phyloP scores from a whole-genome alignment of 2,888 invertebrate genomes.

The Apodemia zela region DNA sequence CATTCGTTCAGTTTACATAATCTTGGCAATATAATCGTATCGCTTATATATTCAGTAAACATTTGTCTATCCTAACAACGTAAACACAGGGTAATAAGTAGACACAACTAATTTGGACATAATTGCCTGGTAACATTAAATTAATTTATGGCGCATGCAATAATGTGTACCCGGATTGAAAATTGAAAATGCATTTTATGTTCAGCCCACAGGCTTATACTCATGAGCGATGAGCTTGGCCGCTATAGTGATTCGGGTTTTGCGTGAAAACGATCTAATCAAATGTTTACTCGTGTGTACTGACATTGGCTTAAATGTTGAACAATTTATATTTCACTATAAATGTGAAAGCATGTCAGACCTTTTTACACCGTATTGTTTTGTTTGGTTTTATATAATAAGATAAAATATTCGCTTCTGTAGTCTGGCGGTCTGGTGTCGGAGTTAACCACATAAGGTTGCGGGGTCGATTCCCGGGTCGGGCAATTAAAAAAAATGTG shows the following conservation, averaged over 20 bases:
- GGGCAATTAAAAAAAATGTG: no score
- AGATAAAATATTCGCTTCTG: no score
- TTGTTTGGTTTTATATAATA: no score
- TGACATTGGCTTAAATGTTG: not conserved
- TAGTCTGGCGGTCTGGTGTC: no score
- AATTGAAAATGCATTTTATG: conserved; percentile 11
- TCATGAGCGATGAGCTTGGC: conserved; percentile 4
- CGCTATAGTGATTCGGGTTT: not conserved
- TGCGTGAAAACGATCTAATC: conserved; percentile 8
- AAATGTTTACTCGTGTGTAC: not conserved
- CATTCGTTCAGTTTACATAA: not conserved
- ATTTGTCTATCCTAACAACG: conserved; percentile 2
- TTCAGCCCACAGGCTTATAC: conserved; percentile 2
- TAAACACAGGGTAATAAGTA: conserved; percentile 1
- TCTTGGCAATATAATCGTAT: not conserved
- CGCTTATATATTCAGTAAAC: not conserved
- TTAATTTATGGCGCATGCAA: conserved; percentile 5
- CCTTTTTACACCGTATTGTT: no score
- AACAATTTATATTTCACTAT: not conserved
- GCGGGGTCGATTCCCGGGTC: no score
- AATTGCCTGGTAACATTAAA: conserved; percentile 11
- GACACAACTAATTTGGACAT: conserved; percentile 14
- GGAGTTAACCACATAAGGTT: no score
- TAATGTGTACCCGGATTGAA: conserved; percentile 5
- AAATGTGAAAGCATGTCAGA: not conserved